Evolutionary conservation across 2,797 vertebrate genomes (phyloP).

Genomic region (Neopelma chrysocephalum): DNA sequence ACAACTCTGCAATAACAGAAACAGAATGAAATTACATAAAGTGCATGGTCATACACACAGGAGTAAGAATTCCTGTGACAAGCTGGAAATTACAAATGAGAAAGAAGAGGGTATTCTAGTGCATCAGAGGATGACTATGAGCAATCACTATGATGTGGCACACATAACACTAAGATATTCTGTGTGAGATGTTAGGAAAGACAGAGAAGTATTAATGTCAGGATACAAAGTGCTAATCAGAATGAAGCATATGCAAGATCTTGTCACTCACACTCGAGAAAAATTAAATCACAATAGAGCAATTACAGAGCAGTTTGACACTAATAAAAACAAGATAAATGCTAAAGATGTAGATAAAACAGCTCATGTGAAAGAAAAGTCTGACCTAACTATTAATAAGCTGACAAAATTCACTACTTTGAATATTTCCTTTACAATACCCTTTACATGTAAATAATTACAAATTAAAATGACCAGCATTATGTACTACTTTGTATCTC

Average conservation of each 20-base stretch:
- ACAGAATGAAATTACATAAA: neutral
- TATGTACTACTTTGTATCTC: neutral
- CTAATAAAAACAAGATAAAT: neutral
- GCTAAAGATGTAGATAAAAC: neutral
- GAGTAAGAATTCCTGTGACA: slow-evolving; percentile 6
- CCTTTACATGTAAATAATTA: neutral
- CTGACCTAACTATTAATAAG: neutral
- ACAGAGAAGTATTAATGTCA: neutral
- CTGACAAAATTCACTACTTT: neutral
- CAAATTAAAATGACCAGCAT: neutral
- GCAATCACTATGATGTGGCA: neutral
- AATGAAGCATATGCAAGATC: neutral
- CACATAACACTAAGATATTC: neutral
- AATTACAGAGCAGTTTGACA: neutral
- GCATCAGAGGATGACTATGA: slow-evolving; percentile 23
- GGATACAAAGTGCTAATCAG: neutral
- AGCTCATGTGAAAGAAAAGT: neutral
- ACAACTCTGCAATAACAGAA: neutral
- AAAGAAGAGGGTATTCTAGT: neutral
- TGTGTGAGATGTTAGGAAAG: neutral
- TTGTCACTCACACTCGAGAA: neutral
- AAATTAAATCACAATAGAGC: neutral
- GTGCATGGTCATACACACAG: neutral
- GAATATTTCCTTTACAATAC: neutral
- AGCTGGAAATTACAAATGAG: slow-evolving; percentile 9